Conservation (phyloP, 2,113 vertebrate genomes). For the Phylloscopus whistleri region DNA sequence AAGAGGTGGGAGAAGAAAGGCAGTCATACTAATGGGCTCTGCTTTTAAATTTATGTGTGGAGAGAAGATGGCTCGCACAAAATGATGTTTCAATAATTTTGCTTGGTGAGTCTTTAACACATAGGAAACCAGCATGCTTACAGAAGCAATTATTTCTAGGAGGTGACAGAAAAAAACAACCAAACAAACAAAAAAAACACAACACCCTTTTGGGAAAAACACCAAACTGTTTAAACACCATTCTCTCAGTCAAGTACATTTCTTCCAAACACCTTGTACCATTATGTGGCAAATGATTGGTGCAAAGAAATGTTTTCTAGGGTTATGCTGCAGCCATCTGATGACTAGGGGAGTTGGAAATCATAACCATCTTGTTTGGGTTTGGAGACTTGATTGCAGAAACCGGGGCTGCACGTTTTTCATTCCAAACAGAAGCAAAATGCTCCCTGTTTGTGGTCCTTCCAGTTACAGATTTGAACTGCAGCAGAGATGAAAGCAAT, state of each 20-base stretch:
- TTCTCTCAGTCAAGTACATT: background rate
- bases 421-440: background rate
- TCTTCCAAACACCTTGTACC: background rate
- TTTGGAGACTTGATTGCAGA: background rate
- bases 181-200: background rate
- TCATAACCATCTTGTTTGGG: background rate
- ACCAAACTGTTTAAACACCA: fast-evolving
- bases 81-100: background rate
- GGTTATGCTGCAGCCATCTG: background rate
- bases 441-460: background rate
- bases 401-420: background rate
- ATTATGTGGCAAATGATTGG: background rate
- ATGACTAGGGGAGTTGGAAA: background rate
- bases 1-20: background rate
- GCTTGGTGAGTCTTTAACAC: background rate
- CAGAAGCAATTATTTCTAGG: background rate
- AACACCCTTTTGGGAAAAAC: background rate
- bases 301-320: background rate
- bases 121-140: background rate
- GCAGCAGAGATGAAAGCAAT: background rate
- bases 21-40: background rate
- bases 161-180: background rate
- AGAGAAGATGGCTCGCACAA: background rate
- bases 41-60: background rate
- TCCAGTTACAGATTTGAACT: background rate